Conservation (phyloP, 1,140 invertebrate species). For the Galleria mellonella region DNA sequence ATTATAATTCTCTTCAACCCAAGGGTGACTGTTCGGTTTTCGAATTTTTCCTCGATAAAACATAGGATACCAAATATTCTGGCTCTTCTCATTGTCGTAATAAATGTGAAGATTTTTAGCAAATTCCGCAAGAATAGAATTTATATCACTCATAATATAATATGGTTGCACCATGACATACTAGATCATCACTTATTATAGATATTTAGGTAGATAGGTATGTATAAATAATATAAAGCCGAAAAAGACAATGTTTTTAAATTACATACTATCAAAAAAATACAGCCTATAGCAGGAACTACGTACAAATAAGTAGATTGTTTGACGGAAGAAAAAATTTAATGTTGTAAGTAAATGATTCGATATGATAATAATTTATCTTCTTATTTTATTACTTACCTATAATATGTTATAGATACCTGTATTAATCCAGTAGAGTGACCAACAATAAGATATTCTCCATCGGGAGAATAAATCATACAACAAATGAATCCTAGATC, state of each 20-base stretch:
- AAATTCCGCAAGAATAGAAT: slow-evolving; percentile 33
- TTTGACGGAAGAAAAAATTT: no score
- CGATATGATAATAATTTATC: no score
- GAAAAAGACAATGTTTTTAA: no score
- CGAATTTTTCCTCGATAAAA: slow-evolving; percentile 28
- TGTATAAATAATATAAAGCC: no score
- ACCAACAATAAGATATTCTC: slow-evolving; percentile 41
- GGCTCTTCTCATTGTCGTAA: slow-evolving; percentile 37
- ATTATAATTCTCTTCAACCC: slow-evolving; percentile 44
- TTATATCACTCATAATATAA: slow-evolving; percentile 33
- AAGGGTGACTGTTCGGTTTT: slow-evolving; percentile 19
- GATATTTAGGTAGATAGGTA: no score
- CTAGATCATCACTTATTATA: no score
- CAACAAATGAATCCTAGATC: slow-evolving; percentile 45
- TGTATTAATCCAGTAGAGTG: slow-evolving; percentile 55
- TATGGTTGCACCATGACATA: no score
- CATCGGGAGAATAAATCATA: slow-evolving; percentile 44
- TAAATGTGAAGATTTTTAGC: slow-evolving; percentile 23
- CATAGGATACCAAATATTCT: slow-evolving; percentile 49
- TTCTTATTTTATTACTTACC: no score
- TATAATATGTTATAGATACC: slow-evolving; percentile 19
- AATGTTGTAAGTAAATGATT: no score
- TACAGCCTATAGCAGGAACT: no score
- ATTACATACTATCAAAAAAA: no score
- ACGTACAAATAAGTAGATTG: no score